A percentile compares a stretch with the other conserved stretches of the same genome.
These are phyloP conservation scores for Rhinella marina DNA, from an alignment of 2,797 vertebrate genomes.

Conservation along the genomic window DNA sequence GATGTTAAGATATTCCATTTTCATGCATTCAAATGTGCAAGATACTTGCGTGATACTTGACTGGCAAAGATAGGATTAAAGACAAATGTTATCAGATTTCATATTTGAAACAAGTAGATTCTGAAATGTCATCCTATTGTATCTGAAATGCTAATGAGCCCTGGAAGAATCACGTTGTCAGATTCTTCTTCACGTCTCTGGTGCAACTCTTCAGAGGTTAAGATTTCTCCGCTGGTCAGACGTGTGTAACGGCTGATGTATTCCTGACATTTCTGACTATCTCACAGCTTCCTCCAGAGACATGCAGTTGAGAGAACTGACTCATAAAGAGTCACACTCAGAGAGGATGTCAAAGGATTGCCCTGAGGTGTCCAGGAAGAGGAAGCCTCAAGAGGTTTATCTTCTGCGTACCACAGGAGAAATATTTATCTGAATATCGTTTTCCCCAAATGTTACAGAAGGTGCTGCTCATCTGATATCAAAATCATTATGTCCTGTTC, in stretches of 20 bases:
- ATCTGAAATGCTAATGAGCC: constrained; percentile 47
- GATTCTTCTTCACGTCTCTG: constrained; percentile 41
- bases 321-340: constrained; percentile 16
- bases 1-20: background rate
- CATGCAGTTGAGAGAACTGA: constrained; percentile 14
- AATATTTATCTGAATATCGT: constrained; percentile 37
- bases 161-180: constrained; percentile 25
- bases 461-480: background rate
- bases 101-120: constrained; percentile 35
- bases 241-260: constrained; percentile 48
- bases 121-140: constrained; percentile 44
- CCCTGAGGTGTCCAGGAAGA: constrained; percentile 27
- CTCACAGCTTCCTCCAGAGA: constrained; percentile 49
- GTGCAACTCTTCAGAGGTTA: constrained; percentile 44
- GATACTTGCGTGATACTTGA: background rate
- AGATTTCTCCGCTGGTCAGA: constrained; percentile 28
- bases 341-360: constrained; percentile 28
- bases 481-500: background rate
- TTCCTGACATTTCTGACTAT: constrained; percentile 51
- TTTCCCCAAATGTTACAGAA: constrained; percentile 8
- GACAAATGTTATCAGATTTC: constrained; percentile 17
- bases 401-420: background rate
- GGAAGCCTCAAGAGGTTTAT: constrained; percentile 19
- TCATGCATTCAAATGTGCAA: background rate
- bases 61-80: constrained; percentile 15